A percentile compares a stretch with the other conserved stretches of the same genome.
These are phyloP conservation scores for Abrostola triplasia DNA, from an alignment of 2,888 invertebrate species.

Conservation along the genomic window DNA sequence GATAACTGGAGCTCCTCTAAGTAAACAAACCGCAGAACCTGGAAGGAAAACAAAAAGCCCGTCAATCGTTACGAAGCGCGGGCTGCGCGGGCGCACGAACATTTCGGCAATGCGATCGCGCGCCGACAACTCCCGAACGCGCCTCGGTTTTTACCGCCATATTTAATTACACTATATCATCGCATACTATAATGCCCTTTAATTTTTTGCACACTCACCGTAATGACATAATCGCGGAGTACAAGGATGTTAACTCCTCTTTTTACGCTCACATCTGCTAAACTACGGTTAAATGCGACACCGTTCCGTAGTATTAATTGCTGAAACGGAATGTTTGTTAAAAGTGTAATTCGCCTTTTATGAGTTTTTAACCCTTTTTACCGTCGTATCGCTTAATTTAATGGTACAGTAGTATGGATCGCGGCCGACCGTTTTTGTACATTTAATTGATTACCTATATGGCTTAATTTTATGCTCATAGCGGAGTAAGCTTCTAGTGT, in stretches of 20 bases:
- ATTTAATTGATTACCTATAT: conserved; percentile 11
- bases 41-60: conserved; percentile 46
- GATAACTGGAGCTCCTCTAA: neutral
- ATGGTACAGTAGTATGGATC: conserved; percentile 10
- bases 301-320: conserved; percentile 33
- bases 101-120: conserved; percentile 59
- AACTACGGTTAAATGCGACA: conserved; percentile 47
- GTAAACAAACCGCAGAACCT: conserved; percentile 10
- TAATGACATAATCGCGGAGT: conserved; percentile 85
- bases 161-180: conserved; percentile 86
- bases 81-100: conserved; percentile 39
- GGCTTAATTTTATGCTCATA: conserved; percentile 8
- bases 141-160: conserved; percentile 58
- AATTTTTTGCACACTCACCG: conserved; percentile 73
- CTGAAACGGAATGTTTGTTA: conserved; percentile 40
- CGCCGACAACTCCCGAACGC: conserved; percentile 45
- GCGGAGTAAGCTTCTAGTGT: neutral
- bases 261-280: conserved; percentile 68
- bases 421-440: conserved; percentile 10
- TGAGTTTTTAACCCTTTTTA: conserved; percentile 30
- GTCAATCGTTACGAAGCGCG: conserved; percentile 36
- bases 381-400: conserved; percentile 24
- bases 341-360: conserved; percentile 42
- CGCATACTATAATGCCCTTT: conserved; percentile 86
- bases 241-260: conserved; percentile 63